Conservation (phyloP, 2,113 vertebrate species). For the Abramis brama region DNA sequence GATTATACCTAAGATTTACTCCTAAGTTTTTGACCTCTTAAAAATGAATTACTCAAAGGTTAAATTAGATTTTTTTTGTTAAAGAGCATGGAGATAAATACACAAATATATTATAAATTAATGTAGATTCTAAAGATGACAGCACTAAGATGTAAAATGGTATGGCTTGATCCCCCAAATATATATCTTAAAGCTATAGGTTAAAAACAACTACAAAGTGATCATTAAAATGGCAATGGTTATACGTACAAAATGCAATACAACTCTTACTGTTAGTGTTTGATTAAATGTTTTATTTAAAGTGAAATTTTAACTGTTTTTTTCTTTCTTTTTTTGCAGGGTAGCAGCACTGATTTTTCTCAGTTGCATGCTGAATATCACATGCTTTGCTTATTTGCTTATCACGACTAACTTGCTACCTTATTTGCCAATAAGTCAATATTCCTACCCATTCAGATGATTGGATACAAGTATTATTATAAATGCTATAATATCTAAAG, state of each 20-base stretch:
- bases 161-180: background rate
- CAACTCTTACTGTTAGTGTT: background rate
- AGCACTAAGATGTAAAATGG: conserved; percentile 27
- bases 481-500: background rate
- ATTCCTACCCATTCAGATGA: background rate
- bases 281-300: background rate
- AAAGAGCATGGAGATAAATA: conserved; percentile 18
- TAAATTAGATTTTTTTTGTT: background rate
- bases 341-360: background rate
- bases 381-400: background rate
- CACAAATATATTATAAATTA: background rate
- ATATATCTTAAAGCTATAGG: background rate
- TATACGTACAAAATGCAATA: background rate
- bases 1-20: background rate
- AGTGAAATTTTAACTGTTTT: background rate
- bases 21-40: background rate
- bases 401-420: background rate
- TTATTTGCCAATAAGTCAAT: background rate
- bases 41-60: background rate
- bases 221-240: background rate
- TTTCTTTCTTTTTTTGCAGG: background rate
- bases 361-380: background rate
- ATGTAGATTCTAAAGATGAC: background rate
- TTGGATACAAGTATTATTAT: background rate
- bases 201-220: background rate